phyloP scores from a whole-genome alignment of 1,140 invertebrate genomes.

The Triops longicaudatus region DNA sequence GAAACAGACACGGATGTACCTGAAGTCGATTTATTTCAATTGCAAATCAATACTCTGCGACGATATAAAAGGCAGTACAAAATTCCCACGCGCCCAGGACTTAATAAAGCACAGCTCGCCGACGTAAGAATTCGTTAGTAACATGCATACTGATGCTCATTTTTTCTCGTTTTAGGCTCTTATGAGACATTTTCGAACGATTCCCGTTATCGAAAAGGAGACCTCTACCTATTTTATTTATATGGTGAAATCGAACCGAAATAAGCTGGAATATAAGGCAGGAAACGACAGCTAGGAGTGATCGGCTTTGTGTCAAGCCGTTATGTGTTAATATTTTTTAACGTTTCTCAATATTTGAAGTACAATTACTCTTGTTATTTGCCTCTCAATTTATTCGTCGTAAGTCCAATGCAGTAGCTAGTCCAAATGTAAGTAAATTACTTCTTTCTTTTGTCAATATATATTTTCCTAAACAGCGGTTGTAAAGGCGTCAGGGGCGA shows the following conservation, averaged over 20 bases:
- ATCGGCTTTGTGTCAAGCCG: not conserved
- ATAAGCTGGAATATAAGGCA: slow-evolving; percentile 76
- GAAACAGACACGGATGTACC: slow-evolving; percentile 46
- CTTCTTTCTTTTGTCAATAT: too few relatives aligned
- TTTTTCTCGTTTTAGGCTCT: slow-evolving; percentile 59
- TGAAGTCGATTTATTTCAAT: slow-evolving; percentile 53
- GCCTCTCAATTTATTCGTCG: not conserved
- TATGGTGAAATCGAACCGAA: slow-evolving; percentile 88
- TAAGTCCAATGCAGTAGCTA: too few relatives aligned
- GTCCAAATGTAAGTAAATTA: too few relatives aligned
- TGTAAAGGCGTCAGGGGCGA: too few relatives aligned
- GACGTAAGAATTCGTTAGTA: slow-evolving; percentile 54
- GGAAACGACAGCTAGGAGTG: slow-evolving; percentile 22
- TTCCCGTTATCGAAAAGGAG: slow-evolving; percentile 89
- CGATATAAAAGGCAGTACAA: slow-evolving; percentile 91
- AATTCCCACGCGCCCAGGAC: slow-evolving; percentile 73
- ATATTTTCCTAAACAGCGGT: too few relatives aligned
- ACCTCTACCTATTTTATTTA: slow-evolving; percentile 93
- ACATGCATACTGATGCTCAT: slow-evolving; percentile 27
- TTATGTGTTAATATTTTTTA: not conserved
- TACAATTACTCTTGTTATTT: not conserved
- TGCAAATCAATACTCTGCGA: slow-evolving; percentile 85
- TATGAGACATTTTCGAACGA: slow-evolving; percentile 88
- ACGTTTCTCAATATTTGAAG: not conserved
- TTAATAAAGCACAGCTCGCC: slow-evolving; percentile 89